Base-by-base conservation (phyloP, 2,888 invertebrate species). In the Dasypolia templi region DNA sequence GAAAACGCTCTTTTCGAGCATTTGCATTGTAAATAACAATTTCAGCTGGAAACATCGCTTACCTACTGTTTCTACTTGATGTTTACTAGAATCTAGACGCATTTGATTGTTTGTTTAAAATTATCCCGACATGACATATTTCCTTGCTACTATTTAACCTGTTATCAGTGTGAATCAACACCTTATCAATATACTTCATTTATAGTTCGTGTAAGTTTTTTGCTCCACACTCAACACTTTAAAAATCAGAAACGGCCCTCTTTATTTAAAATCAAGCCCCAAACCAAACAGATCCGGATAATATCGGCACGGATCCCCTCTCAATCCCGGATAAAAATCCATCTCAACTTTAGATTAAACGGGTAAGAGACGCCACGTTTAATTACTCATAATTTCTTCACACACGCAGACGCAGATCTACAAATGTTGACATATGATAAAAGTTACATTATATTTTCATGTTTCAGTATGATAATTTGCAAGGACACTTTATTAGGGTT, bases 371-470 rank as follows among this genome's bases (percentile, higher is more conserved):
- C 22, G 53, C 26, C 42, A 67, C 9, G 58, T 63, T 39, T 58
- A 66, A 73, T 67, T 51, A 65, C 56, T 51, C 55, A 46, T 42
- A 72, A 44, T 44, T 44, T 64, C 64, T 53, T 62, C 49, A 39
- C 46, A n/a, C n/a, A n/a, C n/a, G n/a, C n/a, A n/a, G 55, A 62
- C 61, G 44, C 4, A 62, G 71, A 55, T 69, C 49, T 32, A 32
- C n/a, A 22, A 22, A n/a, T 29, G n/a, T 56, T 62, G 49, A n/a
- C 69, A 49, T 26, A 42, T 55, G 55, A 62, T 78, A 42, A 55
- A 55, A 62, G 75, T 69, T 55, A 58, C 49, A 77, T 35, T 42
- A 22, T 17, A 46, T 22, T 26, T 68, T 39, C 46, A 29, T 69
- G 26, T 39, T 75, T 68, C 14, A 3, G 14, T n/a, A 44, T 35